Base-by-base conservation (phyloP, 2,888 invertebrate species). In the Calameuta idolon region DNA sequence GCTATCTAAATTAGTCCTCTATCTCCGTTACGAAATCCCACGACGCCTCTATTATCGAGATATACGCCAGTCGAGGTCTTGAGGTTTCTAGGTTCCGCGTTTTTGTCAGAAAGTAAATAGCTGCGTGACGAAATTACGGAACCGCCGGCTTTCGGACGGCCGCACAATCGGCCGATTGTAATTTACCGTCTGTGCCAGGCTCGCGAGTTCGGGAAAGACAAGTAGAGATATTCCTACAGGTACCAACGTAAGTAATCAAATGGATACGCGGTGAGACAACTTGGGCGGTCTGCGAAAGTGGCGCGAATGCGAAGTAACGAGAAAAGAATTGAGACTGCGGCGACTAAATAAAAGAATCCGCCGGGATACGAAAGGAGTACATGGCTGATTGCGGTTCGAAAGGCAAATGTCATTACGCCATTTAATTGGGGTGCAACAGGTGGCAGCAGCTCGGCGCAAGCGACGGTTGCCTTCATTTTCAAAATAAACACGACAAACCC, bases 351-450 rank as follows among this genome's bases (percentile, higher is more conserved):
- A 55, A 55, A 55, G 55, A 55, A 55, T 55, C 23, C 55, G 55
- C 23, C 1, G 55, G 23, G 55, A 55, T 55, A 55, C 55, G 55
- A 55, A 55, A 55, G 55, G 55, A 55, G 55, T 23, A 23, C 55
- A 23, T 5, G 55, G 2, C 12, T 78, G 80, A 86, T 87, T 80
- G 87, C 85, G 88, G 86, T 88, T 85, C 87, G 83, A 85, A 88
- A 87, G 85, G 80, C 85, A 84, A 74, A 82, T 81, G 82, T 85
- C 85, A 87, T 88, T 87, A 85, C 84, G 86, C 81, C 83, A 84
- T 85, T 88, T 84, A 86, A 87, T 87, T 85, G 86, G 84, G 84
- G 84, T 87, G 85, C 86, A 86, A 87, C 87, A 84, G 83, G 82
- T 84, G 81, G 82, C 76, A 31, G 71, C 74, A 77, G 77, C 75